phyloP scores from a whole-genome alignment of 2,797 vertebrate genomes.

The Brachyalestes nurse region DNA sequence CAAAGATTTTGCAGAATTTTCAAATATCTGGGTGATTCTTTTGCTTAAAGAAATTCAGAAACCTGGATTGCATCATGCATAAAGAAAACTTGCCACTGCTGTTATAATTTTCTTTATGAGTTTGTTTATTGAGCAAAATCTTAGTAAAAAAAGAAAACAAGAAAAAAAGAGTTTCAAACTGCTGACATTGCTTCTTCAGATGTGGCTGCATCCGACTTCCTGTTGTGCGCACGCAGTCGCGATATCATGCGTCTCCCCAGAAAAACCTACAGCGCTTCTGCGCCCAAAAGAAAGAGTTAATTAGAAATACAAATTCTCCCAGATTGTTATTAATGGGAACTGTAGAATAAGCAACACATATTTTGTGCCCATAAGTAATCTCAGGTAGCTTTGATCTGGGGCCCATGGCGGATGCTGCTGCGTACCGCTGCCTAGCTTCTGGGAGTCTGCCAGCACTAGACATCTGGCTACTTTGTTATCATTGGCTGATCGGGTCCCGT shows the following conservation, averaged over 20 bases:
- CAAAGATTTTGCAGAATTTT: not conserved
- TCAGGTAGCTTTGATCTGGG: constrained; percentile 99
- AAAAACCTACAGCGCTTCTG: constrained; percentile 80
- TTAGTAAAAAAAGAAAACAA: not conserved
- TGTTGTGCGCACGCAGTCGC: constrained; percentile 70
- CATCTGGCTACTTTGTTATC: constrained; percentile 99
- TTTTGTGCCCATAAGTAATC: constrained; percentile 98
- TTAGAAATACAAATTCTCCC: constrained; percentile 99
- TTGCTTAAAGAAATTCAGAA: too few species aligned
- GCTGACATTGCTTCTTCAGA: constrained; percentile 73
- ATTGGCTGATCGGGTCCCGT: constrained; percentile 97
- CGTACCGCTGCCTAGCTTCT: constrained; percentile 92
- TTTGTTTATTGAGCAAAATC: constrained; percentile 36
- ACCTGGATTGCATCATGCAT: not conserved
- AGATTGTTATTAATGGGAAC: constrained; percentile 97
- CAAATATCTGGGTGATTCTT: too few species aligned
- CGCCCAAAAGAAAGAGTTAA: constrained; percentile 96
- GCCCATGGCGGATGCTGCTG: constrained; percentile 91
- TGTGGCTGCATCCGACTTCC: constrained; percentile 78
- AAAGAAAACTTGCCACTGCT: not conserved
- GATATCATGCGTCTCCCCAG: constrained; percentile 60
- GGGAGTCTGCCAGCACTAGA: constrained; percentile 95
- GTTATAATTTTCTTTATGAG: constrained; percentile 9
- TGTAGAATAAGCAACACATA: constrained; percentile 92
- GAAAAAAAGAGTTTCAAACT: constrained; percentile 33